Conservation (phyloP, 1,140 invertebrate species). For the Maniola jurtina region DNA sequence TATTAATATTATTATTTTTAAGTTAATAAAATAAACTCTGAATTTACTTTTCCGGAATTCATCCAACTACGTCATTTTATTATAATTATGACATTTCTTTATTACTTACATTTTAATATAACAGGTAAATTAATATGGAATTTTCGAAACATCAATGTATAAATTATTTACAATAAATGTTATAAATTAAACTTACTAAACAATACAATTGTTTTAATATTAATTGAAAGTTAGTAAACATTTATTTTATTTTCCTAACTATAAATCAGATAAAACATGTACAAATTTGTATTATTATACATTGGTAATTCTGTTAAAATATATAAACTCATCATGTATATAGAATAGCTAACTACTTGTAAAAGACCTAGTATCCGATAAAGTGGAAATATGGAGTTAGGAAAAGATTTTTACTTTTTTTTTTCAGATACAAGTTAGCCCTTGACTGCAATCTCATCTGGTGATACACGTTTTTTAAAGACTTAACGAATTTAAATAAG, state of each 20-base stretch:
- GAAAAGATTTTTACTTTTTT: no score
- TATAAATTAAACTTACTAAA: conserved; percentile 12
- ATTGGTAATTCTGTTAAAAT: no score
- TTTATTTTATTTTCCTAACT: neutral
- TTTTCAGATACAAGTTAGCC: no score
- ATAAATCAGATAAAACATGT: neutral
- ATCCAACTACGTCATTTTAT: neutral
- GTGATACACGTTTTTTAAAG: no score
- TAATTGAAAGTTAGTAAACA: neutral
- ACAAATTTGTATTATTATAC: neutral
- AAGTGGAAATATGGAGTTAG: no score
- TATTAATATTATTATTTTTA: neutral
- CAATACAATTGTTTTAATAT: conserved; percentile 12
- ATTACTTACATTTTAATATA: conserved; percentile 29
- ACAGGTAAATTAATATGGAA: conserved; percentile 59
- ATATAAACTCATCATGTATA: no score
- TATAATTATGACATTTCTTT: neutral
- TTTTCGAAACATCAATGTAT: conserved; percentile 34
- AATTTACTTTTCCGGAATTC: neutral
- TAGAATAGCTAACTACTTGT: no score
- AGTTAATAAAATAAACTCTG: conserved; percentile 14
- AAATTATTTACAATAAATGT: conserved; percentile 51
- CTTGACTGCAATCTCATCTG: no score
- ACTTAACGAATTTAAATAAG: no score
- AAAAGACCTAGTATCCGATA: no score